Percentiles rank a stretch among this genome's conserved stretches.
These are phyloP conservation scores for Leptinotarsa undecemlineata DNA, from an alignment of 1,140 invertebrate species.

Conservation along the genomic window DNA sequence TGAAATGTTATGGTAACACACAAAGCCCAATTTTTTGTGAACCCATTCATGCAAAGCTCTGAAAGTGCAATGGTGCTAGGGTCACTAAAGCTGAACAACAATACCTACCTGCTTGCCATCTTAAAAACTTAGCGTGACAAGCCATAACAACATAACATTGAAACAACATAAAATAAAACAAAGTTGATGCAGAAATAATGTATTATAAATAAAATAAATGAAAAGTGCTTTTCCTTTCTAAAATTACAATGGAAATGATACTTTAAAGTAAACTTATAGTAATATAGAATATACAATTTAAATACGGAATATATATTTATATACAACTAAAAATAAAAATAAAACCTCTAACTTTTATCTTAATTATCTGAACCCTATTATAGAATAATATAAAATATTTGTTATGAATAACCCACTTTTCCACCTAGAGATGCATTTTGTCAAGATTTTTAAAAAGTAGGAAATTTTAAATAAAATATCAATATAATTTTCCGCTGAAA, in stretches of 20 bases:
- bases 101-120: not conserved
- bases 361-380: not conserved
- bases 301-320: not conserved
- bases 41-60: not conserved
- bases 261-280: not conserved
- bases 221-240: not conserved
- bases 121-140: too few relatives aligned
- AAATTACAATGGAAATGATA: conserved; percentile 5
- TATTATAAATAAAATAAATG: conserved; percentile 13
- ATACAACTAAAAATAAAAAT: conserved; percentile 14
- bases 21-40: not conserved
- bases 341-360: not conserved
- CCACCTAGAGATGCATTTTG: too few relatives aligned
- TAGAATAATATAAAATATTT: not conserved
- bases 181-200: conserved; percentile 9
- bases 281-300: conserved; percentile 11
- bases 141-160: not conserved
- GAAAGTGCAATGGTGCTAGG: not conserved
- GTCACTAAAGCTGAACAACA: not conserved
- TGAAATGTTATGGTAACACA: not conserved
- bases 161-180: conserved; percentile 17
- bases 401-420: too few relatives aligned
- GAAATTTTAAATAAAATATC: too few relatives aligned
- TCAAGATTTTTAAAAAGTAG: too few relatives aligned
- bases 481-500: too few relatives aligned